A percentile compares a stretch with the other conserved stretches of the same genome.
Evolutionary conservation across 1,140 invertebrate genomes (phyloP).

Genomic region (Teleopsis dalmanni): DNA sequence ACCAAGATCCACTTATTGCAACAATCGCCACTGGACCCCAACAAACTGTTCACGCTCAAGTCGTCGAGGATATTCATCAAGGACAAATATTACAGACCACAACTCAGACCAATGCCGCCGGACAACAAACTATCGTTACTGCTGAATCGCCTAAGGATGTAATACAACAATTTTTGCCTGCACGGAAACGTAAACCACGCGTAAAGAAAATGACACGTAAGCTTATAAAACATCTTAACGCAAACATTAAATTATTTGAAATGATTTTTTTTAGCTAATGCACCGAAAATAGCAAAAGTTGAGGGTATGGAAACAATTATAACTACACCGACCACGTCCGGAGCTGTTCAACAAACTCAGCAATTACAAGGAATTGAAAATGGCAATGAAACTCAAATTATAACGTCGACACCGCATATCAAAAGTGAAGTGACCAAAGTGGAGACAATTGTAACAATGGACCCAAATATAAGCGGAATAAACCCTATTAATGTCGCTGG

Average conservation of each 20-base stretch:
- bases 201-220: conserved; percentile 42
- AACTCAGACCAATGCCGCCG: conserved; percentile 30
- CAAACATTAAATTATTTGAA: too few species aligned
- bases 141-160: conserved; percentile 43
- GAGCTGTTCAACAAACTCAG: conserved; percentile 14
- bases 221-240: too few species aligned
- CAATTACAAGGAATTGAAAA: conserved; percentile 35
- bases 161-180: conserved; percentile 45
- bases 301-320: conserved; percentile 41
- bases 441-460: conserved; percentile 40
- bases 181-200: conserved; percentile 44
- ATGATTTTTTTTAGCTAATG: conserved; percentile 22
- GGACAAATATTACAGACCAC: conserved; percentile 39
- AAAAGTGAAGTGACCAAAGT: conserved; percentile 39
- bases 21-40: conserved; percentile 38
- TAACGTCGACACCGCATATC: conserved; percentile 33
- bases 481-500: conserved; percentile 29
- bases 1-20: conserved; percentile 42
- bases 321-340: conserved; percentile 34
- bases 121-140: conserved; percentile 24
- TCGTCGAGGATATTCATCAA: conserved; percentile 42
- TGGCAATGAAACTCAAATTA: conserved; percentile 24
- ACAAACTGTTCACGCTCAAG: conserved; percentile 43
- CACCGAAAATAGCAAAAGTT: conserved; percentile 40
- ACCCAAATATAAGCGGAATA: conserved; percentile 17